These are phyloP conservation scores for Platysternon megacephalum DNA, from an alignment of 2,113 vertebrate species.

Conservation along the genomic window DNA sequence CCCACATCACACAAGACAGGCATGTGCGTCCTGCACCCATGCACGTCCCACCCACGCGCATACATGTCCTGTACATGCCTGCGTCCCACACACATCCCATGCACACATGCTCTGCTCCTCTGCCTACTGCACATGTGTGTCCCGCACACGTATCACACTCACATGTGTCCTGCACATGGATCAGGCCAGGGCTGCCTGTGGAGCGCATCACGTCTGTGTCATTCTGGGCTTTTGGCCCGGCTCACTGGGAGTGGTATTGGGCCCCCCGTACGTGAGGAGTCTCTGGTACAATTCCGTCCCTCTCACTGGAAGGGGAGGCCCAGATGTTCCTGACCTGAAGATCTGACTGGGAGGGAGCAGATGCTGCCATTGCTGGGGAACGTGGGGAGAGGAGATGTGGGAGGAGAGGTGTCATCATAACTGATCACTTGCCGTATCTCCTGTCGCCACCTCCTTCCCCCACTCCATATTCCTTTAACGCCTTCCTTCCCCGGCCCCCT, in stretches of 20 bases:
- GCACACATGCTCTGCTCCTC: not conserved
- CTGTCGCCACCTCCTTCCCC: not conserved
- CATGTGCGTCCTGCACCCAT: not conserved
- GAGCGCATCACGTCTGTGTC: not conserved
- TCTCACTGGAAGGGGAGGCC: not conserved
- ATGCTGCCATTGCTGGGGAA: not conserved
- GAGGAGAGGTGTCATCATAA: not conserved
- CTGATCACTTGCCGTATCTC: not conserved
- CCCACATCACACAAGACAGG: not conserved
- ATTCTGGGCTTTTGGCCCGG: not conserved
- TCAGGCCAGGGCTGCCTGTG: not conserved
- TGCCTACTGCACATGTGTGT: not conserved
- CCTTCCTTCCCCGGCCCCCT: not conserved
- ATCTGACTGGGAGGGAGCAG: not conserved
- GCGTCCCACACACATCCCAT: too few relatives aligned
- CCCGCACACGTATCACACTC: not conserved
- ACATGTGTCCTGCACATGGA: not conserved
- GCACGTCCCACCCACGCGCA: not conserved
- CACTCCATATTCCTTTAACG: not conserved
- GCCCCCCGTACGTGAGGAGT: not conserved
- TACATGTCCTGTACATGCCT: not conserved
- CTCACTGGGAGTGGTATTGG: not conserved
- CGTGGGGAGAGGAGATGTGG: not conserved
- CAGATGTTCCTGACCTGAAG: not conserved
- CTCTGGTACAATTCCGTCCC: not conserved